phyloP scores from a whole-genome alignment of 2,797 vertebrate genomes.

The Thamnophis elegans region DNA sequence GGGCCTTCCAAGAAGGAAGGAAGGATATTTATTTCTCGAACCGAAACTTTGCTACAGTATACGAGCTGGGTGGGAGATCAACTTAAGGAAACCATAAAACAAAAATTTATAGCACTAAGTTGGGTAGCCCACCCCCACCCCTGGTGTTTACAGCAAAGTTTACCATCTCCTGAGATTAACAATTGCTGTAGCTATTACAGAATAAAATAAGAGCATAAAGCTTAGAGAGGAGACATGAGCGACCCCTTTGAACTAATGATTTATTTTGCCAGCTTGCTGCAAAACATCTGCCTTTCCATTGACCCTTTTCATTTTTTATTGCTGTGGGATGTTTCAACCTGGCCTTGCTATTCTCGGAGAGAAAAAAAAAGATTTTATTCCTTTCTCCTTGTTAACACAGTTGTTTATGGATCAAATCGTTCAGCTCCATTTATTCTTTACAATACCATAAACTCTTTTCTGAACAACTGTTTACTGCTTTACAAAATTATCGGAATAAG shows the following conservation, averaged over 20 bases:
- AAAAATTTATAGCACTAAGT: constrained; percentile 36
- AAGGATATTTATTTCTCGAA: constrained; percentile 14
- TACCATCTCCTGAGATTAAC: constrained; percentile 26
- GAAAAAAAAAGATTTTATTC: neutral
- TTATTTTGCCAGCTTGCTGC: neutral
- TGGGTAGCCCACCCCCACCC: neutral
- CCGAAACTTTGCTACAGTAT: constrained; percentile 15
- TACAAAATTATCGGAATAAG: neutral
- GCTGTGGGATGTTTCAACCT: neutral
- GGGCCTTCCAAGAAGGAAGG: constrained; percentile 6
- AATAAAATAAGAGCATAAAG: constrained; percentile 24
- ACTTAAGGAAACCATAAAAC: constrained; percentile 44
- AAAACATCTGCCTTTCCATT: neutral
- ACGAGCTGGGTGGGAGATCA: constrained; percentile 34
- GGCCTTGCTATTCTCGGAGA: neutral
- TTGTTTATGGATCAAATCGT: constrained; percentile 7
- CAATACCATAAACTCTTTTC: neutral
- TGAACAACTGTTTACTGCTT: neutral
- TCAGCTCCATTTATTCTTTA: neutral
- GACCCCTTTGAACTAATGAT: neutral
- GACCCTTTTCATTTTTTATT: constrained; percentile 1
- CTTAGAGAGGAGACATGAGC: neutral
- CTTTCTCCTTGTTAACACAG: constrained; percentile 1
- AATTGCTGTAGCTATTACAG: constrained; percentile 15
- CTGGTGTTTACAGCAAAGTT: constrained; percentile 40